phyloP scores from a whole-genome alignment of 2,797 vertebrate species.

The Paguma larvata region DNA sequence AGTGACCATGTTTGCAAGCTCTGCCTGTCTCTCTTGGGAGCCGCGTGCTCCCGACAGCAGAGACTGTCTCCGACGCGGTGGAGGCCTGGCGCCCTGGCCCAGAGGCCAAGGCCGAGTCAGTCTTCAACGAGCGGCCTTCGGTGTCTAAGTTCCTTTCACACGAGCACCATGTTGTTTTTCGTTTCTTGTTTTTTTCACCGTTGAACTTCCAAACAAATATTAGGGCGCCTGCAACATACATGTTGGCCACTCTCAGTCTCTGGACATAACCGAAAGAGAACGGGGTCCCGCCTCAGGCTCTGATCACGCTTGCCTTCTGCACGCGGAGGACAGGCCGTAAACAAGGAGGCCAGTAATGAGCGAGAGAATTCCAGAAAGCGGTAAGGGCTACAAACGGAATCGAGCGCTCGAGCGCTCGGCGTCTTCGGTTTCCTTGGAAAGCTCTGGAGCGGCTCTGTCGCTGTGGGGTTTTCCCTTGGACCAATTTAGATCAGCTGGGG shows the following conservation, averaged over 20 bases:
- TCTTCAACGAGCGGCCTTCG: accelerated
- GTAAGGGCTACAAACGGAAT: neutral
- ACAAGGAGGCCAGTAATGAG: neutral
- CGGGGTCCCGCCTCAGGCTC: neutral
- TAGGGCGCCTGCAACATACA: accelerated
- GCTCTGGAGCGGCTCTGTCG: neutral
- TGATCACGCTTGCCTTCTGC: neutral
- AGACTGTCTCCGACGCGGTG: accelerated
- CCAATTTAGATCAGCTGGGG: neutral
- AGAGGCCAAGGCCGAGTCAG: neutral
- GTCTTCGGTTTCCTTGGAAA: neutral
- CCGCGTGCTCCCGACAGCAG: accelerated
- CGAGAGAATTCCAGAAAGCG: neutral
- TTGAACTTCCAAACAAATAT: neutral
- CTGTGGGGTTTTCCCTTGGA: neutral
- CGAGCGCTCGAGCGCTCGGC: accelerated
- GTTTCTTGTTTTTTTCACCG: neutral
- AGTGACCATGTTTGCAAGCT: accelerated
- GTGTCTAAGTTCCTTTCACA: accelerated
- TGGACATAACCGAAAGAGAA: neutral
- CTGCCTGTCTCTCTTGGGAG: accelerated
- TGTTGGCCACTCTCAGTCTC: neutral
- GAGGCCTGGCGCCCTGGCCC: neutral
- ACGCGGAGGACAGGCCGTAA: neutral
- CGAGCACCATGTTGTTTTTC: accelerated